These are phyloP conservation scores for Punctoribates punctum DNA, from an alignment of 2,888 invertebrate species.

Conservation along the genomic window DNA sequence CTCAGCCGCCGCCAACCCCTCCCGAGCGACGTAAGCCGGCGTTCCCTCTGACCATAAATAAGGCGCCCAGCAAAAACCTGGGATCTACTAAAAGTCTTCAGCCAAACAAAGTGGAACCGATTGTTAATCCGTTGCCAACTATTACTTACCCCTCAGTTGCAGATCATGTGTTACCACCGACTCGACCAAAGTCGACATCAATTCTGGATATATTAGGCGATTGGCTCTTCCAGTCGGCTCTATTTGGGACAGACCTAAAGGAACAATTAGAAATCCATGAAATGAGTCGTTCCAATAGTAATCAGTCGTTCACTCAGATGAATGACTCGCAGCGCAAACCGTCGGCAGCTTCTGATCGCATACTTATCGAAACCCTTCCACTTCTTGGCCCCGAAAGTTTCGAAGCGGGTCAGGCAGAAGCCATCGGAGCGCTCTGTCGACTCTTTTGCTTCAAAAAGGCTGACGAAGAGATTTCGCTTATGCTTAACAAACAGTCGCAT, in stretches of 20 bases:
- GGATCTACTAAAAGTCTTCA: background rate
- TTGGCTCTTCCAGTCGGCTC: conserved; percentile 93
- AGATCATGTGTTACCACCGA: conserved; percentile 50
- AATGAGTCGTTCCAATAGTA: conserved; percentile 22
- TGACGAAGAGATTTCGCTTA: conserved; percentile 74
- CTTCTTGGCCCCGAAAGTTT: conserved; percentile 50
- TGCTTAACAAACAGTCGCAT: conserved; percentile 42
- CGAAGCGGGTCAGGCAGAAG: conserved; percentile 78
- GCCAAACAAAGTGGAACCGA: background rate
- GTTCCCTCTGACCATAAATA: conserved; percentile 35
- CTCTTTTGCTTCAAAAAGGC: conserved; percentile 94
- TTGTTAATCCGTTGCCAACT: conserved; percentile 56
- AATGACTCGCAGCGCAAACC: conserved; percentile 30
- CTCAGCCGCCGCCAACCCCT: conserved; percentile 34
- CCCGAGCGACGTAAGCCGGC: conserved; percentile 35
- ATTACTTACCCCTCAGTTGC: conserved; percentile 49
- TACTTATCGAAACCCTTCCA: conserved; percentile 23
- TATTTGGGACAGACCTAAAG: conserved; percentile 63
- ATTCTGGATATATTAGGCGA: conserved; percentile 91
- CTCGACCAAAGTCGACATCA: conserved; percentile 87
- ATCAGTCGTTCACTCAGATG: conserved; percentile 4
- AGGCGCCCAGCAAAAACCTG: background rate
- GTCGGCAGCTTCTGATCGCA: conserved; percentile 32
- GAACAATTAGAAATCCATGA: background rate
- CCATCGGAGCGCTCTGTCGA: conserved; percentile 87